Evolutionary conservation across 2,888 invertebrate genomes (phyloP).

Genomic region (Seira musarum): DNA sequence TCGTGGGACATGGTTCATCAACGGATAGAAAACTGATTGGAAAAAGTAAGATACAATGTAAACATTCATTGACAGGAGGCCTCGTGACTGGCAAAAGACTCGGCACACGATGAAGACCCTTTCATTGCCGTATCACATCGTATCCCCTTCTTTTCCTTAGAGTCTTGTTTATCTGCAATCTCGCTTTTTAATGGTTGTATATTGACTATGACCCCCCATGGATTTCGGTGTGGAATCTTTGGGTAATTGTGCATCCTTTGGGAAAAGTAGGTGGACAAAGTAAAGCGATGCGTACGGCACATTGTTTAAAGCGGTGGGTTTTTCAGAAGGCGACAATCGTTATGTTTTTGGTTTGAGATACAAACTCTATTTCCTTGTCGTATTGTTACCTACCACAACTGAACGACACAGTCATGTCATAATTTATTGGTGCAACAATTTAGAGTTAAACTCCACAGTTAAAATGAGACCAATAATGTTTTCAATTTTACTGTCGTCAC

Average conservation of each 20-base stretch:
- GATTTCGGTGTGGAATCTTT: constrained; percentile 38
- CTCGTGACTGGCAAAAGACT: constrained; percentile 56
- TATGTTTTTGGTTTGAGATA: no score
- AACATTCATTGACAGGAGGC: constrained; percentile 65
- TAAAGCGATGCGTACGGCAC: not conserved
- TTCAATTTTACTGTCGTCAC: no score
- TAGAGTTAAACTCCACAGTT: no score
- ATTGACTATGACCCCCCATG: constrained; percentile 60
- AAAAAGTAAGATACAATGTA: constrained; percentile 64
- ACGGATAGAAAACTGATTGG: constrained; percentile 60
- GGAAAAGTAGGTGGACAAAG: constrained; percentile 19
- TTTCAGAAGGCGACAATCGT: no score
- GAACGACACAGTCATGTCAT: no score
- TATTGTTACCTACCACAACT: no score
- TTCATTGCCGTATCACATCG: no score
- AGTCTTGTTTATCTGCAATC: constrained; percentile 25
- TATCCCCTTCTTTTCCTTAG: not conserved
- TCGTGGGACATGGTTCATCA: constrained; percentile 58
- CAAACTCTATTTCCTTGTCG: no score
- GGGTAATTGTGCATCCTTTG: constrained; percentile 40
- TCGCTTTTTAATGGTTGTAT: constrained; percentile 53
- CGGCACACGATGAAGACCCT: constrained; percentile 55
- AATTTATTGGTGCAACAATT: no score
- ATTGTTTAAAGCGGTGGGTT: constrained; percentile 15
- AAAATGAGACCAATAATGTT: no score